phyloP scores from a whole-genome alignment of 2,113 vertebrate genomes.

The Laticauda laticaudata region DNA sequence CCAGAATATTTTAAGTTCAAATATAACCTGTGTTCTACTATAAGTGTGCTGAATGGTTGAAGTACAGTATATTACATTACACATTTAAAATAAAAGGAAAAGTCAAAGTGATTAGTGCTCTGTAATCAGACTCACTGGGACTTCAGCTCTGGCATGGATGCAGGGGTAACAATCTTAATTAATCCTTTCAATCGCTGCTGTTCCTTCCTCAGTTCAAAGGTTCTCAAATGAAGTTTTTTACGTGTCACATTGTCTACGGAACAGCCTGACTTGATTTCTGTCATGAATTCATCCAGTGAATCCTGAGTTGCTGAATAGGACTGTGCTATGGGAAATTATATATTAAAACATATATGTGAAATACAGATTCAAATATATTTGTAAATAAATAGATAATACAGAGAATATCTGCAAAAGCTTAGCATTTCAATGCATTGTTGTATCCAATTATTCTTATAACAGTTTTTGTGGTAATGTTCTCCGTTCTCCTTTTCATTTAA shows the following conservation, averaged over 20 bases:
- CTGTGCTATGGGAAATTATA: constrained; percentile 61
- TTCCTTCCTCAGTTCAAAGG: constrained; percentile 86
- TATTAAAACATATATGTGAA: not conserved
- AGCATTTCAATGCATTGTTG: not conserved
- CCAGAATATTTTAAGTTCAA: not conserved
- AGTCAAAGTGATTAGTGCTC: not conserved
- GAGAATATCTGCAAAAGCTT: not conserved
- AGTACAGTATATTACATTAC: constrained; percentile 1
- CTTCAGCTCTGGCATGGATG: constrained; percentile 85
- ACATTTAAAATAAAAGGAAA: not conserved
- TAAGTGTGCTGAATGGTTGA: constrained; percentile 3
- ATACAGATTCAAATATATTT: not conserved
- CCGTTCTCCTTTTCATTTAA: not conserved
- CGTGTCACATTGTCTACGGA: constrained; percentile 85
- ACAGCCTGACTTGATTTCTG: constrained; percentile 78
- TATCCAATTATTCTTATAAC: not conserved
- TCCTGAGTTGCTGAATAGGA: constrained; percentile 80
- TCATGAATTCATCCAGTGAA: constrained; percentile 95
- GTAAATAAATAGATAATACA: not conserved
- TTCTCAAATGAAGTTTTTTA: constrained; percentile 87
- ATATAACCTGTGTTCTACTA: not conserved
- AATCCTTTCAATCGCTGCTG: constrained; percentile 83
- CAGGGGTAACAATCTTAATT: constrained; percentile 88
- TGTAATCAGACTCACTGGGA: constrained; percentile 71
- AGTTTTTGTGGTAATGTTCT: not conserved